Percentiles rank a stretch among this genome's conserved stretches.
Evolutionary conservation across 2,113 vertebrate species (phyloP).

Genomic region (Thamnophis sirtalis): DNA sequence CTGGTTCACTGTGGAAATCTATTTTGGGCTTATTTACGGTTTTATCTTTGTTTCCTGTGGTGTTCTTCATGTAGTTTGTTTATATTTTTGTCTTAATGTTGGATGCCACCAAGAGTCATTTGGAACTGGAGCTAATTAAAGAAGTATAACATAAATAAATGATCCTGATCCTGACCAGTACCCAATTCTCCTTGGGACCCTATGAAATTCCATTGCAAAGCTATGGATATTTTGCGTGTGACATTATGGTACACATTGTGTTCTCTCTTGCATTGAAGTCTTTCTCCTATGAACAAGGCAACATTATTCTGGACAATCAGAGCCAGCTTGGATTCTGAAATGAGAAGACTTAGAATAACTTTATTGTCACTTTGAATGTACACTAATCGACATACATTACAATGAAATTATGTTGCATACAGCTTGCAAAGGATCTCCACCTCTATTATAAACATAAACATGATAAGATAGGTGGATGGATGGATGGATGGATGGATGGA

Average conservation of each 20-base stretch:
- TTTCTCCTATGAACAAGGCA: not conserved
- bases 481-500: too few relatives aligned
- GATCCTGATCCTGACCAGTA: not conserved
- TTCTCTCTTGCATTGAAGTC: not conserved
- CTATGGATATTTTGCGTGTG: not conserved
- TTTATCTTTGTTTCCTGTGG: not conserved
- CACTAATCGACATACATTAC: too few relatives aligned
- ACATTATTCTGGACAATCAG: not conserved
- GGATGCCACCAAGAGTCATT: not conserved
- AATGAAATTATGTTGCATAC: too few relatives aligned
- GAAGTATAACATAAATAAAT: not conserved
- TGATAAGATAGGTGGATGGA: too few relatives aligned
- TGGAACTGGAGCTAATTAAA: not conserved
- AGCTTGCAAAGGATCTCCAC: too few relatives aligned
- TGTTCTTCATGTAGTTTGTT: not conserved
- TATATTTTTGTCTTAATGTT: not conserved
- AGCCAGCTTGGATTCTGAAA: not conserved
- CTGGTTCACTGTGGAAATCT: not conserved
- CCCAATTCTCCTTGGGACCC: not conserved
- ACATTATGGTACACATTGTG: not conserved
- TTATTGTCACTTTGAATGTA: too few relatives aligned
- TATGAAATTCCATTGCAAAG: not conserved
- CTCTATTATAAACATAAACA: too few relatives aligned
- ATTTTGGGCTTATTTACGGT: not conserved
- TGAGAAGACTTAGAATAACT: not conserved